A percentile compares a stretch with the other conserved stretches of the same genome.
phyloP scores from a whole-genome alignment of 2,797 vertebrate species.

The Philypnodon macrostomus region DNA sequence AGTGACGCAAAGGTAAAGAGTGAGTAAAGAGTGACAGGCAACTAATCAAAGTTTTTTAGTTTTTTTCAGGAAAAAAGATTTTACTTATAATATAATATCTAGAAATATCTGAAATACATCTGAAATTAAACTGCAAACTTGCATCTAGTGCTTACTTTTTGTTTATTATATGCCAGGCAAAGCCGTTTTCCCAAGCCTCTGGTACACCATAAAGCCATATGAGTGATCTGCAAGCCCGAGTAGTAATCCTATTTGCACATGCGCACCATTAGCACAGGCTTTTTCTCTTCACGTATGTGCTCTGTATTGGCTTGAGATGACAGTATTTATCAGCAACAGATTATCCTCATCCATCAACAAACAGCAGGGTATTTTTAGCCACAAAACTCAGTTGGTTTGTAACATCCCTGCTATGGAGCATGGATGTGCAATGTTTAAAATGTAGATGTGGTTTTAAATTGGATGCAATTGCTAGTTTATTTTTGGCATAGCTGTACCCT shows the following conservation, averaged over 20 bases:
- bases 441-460: conserved; percentile 4
- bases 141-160: background rate
- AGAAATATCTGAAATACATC: too few species aligned
- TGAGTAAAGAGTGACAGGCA: too few species aligned
- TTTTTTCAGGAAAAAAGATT: too few species aligned
- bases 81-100: too few species aligned
- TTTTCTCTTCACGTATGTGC: conserved; percentile 5
- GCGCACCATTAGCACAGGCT: conserved; percentile 1
- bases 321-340: conserved; percentile 21
- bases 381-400: conserved; percentile 14
- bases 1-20: too few species aligned
- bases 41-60: too few species aligned
- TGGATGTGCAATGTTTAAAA: background rate
- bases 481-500: too few species aligned
- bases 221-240: conserved; percentile 33
- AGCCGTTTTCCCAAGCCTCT: conserved; percentile 21
- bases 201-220: conserved; percentile 33
- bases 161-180: conserved; percentile 6
- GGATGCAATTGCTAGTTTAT: too few species aligned
- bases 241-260: conserved; percentile 14
- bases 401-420: conserved; percentile 3
- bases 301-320: conserved; percentile 8
- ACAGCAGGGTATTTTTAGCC: conserved; percentile 29
- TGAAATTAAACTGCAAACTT: too few species aligned
- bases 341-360: conserved; percentile 43